These are phyloP conservation scores for Drepana falcataria DNA, from an alignment of 2,888 invertebrate genomes.

Conservation along the genomic window DNA sequence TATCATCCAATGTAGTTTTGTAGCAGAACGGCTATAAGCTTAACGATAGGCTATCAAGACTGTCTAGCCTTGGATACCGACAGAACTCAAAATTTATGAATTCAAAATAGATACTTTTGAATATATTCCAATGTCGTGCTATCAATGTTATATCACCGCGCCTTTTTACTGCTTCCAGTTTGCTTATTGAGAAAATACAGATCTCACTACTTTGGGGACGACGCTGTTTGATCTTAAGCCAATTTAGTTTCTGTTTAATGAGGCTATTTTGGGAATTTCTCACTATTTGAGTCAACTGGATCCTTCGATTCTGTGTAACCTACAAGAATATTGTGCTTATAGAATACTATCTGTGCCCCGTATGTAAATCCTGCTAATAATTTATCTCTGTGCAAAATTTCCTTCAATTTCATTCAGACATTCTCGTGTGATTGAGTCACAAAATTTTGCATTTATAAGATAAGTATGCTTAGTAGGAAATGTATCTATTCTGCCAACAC, in stretches of 20 bases:
- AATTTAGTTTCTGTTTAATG: constrained; percentile 21
- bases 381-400: no score
- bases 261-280: constrained; percentile 35
- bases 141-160: background rate
- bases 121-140: background rate
- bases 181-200: background rate
- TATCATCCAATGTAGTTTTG: no score
- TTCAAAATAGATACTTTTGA: background rate
- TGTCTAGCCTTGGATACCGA: background rate
- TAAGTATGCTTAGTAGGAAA: no score
- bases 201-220: background rate
- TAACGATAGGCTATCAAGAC: background rate
- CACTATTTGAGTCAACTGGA: constrained; percentile 46
- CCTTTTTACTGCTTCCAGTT: background rate
- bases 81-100: background rate
- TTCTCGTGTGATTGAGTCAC: no score
- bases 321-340: constrained; percentile 62
- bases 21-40: background rate
- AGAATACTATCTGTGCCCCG: constrained; percentile 51
- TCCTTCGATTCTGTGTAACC: constrained; percentile 57
- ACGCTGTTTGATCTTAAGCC: constrained; percentile 4
- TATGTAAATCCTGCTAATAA: no score
- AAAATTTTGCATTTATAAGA: no score
- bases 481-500: no score
- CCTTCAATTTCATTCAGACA: no score